Evolutionary conservation across 2,113 vertebrate species (phyloP).

Genomic region (Seriola dumerili): DNA sequence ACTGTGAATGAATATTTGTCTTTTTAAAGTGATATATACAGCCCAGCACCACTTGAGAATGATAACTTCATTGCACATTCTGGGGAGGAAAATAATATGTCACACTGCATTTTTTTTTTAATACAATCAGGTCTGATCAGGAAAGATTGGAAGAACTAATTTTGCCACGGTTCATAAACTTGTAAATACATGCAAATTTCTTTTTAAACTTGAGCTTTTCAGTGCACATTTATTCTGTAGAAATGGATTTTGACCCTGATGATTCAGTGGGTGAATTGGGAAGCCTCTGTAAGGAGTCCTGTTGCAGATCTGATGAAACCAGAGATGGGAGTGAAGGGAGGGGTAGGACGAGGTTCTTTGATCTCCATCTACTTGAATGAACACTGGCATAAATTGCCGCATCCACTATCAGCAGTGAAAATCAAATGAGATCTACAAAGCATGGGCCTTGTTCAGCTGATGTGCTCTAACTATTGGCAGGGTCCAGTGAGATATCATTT

Average conservation of each 20-base stretch:
- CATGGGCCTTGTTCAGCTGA: slow-evolving; percentile 47
- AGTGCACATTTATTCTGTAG: slow-evolving; percentile 25
- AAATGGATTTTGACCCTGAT: slow-evolving; percentile 57
- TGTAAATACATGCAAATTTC: slow-evolving; percentile 60
- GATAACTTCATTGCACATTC: slow-evolving; percentile 15
- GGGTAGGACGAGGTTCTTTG: slow-evolving; percentile 61
- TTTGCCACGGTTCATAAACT: slow-evolving; percentile 50
- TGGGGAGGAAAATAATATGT: slow-evolving; percentile 20
- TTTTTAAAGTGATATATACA: slow-evolving; percentile 40
- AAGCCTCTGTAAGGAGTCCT: slow-evolving; percentile 44
- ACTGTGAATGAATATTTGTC: neutral
- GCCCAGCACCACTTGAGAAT: slow-evolving; percentile 33
- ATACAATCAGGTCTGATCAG: slow-evolving; percentile 38
- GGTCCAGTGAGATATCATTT: slow-evolving; percentile 69
- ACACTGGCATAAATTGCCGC: slow-evolving; percentile 74
- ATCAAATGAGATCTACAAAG: slow-evolving; percentile 83
- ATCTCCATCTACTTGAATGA: slow-evolving; percentile 78
- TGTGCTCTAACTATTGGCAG: slow-evolving; percentile 61
- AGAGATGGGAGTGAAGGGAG: slow-evolving; percentile 60
- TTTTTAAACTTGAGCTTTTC: slow-evolving; percentile 39
- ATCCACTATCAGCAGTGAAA: slow-evolving; percentile 75
- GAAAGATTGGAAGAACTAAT: slow-evolving; percentile 24
- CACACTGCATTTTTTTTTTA: slow-evolving; percentile 24
- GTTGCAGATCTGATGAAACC: slow-evolving; percentile 77
- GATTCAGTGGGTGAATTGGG: slow-evolving; percentile 42